phyloP scores from a whole-genome alignment of 2,797 vertebrate genomes.

The Acrossocheilus wenchowensis region DNA sequence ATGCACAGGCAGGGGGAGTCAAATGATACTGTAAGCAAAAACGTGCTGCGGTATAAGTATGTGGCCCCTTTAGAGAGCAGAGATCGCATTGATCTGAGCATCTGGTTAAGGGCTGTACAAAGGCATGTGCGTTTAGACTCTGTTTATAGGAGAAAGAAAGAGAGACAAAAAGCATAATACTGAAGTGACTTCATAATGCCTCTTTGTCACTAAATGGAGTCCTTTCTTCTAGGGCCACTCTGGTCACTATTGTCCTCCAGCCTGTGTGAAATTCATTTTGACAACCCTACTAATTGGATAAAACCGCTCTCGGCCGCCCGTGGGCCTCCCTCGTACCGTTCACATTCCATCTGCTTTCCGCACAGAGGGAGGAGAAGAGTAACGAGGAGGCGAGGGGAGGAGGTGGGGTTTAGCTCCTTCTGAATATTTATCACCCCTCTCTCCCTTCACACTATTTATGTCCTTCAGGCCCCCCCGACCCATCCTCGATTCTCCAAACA shows the following conservation, averaged over 20 bases:
- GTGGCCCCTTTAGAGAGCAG: slow-evolving; percentile 20
- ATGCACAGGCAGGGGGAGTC: background rate
- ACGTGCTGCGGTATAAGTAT: background rate
- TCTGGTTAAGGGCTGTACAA: slow-evolving; percentile 42
- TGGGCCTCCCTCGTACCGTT: slow-evolving; percentile 84
- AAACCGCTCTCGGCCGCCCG: slow-evolving; percentile 80
- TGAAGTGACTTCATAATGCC: slow-evolving; percentile 76
- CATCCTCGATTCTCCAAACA: slow-evolving; percentile 79
- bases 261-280: slow-evolving; percentile 93
- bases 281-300: slow-evolving; percentile 99
- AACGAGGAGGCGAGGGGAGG: slow-evolving; percentile 35
- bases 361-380: slow-evolving; percentile 67
- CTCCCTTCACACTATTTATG: slow-evolving; percentile 68
- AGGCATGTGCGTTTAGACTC: slow-evolving; percentile 36
- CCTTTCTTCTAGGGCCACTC: slow-evolving; percentile 71
- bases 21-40: slow-evolving; percentile 20
- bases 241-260: slow-evolving; percentile 73
- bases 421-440: slow-evolving; percentile 92
- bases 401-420: slow-evolving; percentile 71
- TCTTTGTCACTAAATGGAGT: slow-evolving; percentile 75
- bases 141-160: slow-evolving; percentile 25
- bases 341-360: slow-evolving; percentile 87
- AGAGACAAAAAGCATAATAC: slow-evolving; percentile 42
- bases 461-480: slow-evolving; percentile 71
- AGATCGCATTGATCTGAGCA: slow-evolving; percentile 46